Base-by-base conservation (phyloP, 1,140 invertebrate genomes). In the Drosophila murphyi region DNA sequence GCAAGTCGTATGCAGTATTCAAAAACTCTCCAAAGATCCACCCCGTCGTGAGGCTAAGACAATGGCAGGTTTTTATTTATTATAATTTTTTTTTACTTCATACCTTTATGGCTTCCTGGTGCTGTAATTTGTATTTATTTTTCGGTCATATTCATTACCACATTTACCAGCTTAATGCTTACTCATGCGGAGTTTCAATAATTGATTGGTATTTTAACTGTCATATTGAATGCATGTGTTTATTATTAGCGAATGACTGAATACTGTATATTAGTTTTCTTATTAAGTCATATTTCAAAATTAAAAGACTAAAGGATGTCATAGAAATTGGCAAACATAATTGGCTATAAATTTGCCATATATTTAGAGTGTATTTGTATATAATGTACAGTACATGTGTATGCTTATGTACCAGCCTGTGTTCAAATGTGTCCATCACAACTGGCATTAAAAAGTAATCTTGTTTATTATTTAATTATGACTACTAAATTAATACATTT, bases 161-260 rank as follows among this genome's bases (percentile, higher is more conserved):
- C 72, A 63, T 72, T 76, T 76, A 80, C 10, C 72, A 50, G 41
- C 32, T 63, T 70, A 79, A 61, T 52, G 61, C 45, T 79, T 54
- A 63, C 39, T 79, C 76, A 79, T 60, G 39, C 60, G 69, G 63
- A 52, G 39, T 62, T 72, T 76, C 54, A 8, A 39, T 59, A 72
- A 59, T 67, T 70, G 61, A 76, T 67, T 79, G 76, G 43, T 12
- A 72, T 72, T 71, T 68, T 75, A 72, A 72, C 55, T 59, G 20
- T 52, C 62, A 10, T 32, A 43, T 50, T 41, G 52, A 67, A 7
- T 32, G 48, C 50, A 41, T 32, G 35, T 37, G 7, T 12, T 12
- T 12, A 12, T 12, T 12, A 12, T 59, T 47, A 37, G 20, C 4
- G 4, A 68, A 32, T 51, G 54, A 32, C 35, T 47, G 20, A 20